Evolutionary conservation across 2,113 vertebrate species (phyloP).

Genomic region (Anser cygnoides): DNA sequence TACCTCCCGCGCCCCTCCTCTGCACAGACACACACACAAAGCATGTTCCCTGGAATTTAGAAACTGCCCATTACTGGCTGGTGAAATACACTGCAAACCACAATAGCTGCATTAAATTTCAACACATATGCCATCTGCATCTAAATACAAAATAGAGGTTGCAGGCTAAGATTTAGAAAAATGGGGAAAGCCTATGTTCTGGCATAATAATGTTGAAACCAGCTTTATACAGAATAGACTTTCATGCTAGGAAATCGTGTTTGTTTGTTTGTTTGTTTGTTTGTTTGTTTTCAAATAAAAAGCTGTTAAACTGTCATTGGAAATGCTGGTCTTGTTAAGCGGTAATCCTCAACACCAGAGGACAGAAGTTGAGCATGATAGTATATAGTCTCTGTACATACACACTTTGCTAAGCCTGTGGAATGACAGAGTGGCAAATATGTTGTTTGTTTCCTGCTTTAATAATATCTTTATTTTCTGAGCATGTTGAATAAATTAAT

Average conservation of each 20-base stretch:
- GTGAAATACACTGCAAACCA: neutral
- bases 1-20: no score
- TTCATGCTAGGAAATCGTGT: neutral
- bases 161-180: neutral
- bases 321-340: neutral
- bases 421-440: neutral
- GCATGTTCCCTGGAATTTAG: neutral
- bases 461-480: neutral
- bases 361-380: neutral
- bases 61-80: neutral
- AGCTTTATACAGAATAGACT: neutral
- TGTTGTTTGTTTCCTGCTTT: neutral
- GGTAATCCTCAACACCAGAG: neutral
- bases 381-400: neutral
- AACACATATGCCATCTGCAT: accelerated
- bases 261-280: neutral
- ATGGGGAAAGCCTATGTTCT: neutral
- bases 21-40: no score
- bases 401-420: neutral
- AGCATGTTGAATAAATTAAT: neutral
- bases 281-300: neutral
- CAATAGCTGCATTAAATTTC: neutral
- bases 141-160: neutral
- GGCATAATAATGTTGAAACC: neutral
- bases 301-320: neutral